Percentiles rank a stretch among this genome's conserved stretches.
These are phyloP conservation scores for Teleogryllus occipitalis DNA, from an alignment of 1,140 invertebrate genomes.

Conservation along the genomic window DNA sequence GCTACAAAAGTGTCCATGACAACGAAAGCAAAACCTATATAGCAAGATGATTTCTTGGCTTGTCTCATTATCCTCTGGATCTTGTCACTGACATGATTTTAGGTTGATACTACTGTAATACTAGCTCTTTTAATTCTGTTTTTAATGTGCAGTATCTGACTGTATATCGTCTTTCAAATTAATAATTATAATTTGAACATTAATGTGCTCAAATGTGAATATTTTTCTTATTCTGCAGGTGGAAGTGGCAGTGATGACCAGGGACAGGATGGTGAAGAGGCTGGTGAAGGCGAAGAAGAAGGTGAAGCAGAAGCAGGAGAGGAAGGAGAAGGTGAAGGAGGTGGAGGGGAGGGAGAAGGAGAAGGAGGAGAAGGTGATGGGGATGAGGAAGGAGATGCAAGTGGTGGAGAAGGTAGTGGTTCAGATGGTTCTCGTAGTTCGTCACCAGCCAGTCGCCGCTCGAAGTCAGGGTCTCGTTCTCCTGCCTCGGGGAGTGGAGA, in stretches of 20 bases:
- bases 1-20: too few species aligned
- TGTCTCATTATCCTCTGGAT: too few species aligned
- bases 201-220: not conserved
- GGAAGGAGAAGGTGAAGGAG: not conserved
- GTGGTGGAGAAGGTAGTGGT: constrained; percentile 32
- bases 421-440: constrained; percentile 28
- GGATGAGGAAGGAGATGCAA: constrained; percentile 33
- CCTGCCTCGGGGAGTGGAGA: constrained; percentile 32
- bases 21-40: too few species aligned
- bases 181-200: not conserved
- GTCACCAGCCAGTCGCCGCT: constrained; percentile 32
- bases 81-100: too few species aligned
- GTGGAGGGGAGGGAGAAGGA: constrained; percentile 14
- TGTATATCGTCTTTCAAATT: not conserved
- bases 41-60: too few species aligned
- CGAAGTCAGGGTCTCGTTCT: constrained; percentile 30
- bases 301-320: constrained; percentile 6
- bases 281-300: constrained; percentile 31
- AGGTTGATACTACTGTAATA: not conserved
- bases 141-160: not conserved
- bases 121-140: not conserved
- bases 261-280: constrained; percentile 7
- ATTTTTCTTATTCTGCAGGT: not conserved
- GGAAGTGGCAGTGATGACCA: not conserved
- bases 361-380: constrained; percentile 31